A percentile compares a stretch with the other conserved stretches of the same genome.
phyloP scores from a whole-genome alignment of 1,140 invertebrate species.

The Aplysia californica region DNA sequence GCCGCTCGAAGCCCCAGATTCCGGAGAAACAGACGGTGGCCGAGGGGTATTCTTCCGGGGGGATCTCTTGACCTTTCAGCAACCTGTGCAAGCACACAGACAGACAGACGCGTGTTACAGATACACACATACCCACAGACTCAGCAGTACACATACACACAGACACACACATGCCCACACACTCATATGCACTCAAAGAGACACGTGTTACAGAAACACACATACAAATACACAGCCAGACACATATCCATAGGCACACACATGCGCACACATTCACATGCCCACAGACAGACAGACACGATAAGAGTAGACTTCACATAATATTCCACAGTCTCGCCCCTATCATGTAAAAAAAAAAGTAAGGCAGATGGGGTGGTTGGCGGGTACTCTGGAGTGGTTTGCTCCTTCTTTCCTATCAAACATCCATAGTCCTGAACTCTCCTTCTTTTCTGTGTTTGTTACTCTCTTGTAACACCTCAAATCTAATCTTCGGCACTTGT shows the following conservation, averaged over 20 bases:
- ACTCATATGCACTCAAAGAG: neutral
- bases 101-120: neutral
- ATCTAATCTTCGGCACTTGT: too few relatives aligned
- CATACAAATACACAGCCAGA: neutral
- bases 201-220: neutral
- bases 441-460: too few relatives aligned
- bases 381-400: too few relatives aligned
- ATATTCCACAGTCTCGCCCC: too few relatives aligned
- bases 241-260: neutral
- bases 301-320: too few relatives aligned
- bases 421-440: too few relatives aligned
- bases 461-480: too few relatives aligned
- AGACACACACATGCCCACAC: neutral
- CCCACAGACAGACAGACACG: too few relatives aligned
- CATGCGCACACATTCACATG: too few relatives aligned
- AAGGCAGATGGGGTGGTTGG: too few relatives aligned
- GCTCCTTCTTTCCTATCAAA: too few relatives aligned
- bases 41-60: slow-evolving; percentile 1
- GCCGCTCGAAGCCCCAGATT: neutral
- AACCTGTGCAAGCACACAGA: neutral
- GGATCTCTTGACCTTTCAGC: neutral
- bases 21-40: slow-evolving; percentile 12
- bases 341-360: too few relatives aligned
- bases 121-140: neutral
- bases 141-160: neutral